Base-by-base conservation (phyloP, 2,888 invertebrate species). In the Tethea ocularis region DNA sequence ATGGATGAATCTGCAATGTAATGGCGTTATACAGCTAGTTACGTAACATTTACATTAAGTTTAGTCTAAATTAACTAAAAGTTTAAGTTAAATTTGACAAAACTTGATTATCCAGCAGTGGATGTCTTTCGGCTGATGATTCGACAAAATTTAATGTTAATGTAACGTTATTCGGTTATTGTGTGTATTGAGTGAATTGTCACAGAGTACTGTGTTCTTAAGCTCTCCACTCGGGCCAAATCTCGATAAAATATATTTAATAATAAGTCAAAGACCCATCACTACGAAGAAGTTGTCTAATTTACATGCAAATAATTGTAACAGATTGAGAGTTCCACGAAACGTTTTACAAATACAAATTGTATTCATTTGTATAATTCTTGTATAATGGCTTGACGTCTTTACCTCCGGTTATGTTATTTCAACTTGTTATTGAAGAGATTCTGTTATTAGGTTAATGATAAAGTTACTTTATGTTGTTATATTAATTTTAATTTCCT, bases 251-350 rank as follows among this genome's bases (percentile, higher is more conserved):
- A 10, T 20, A 46, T 46, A 20, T 17, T 6, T n/a, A 41, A 41
- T 41, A 41, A 6, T 5, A n/a, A 20, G 46, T n/a, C 10, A 20
- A 17, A 20, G 46, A 20, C 20, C 0, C 46, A 69, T 66, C 74
- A 75, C 75, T 72, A 77, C 76, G 79, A 71, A 74, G 75, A 82
- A 84, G 76, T 80, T 79, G 74, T 75, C 77, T 82, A 81, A 89
- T 89, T 87, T 89, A 81, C 87, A 89, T 89, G 82, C 84, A 88
- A 88, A 89, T 89, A 89, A 88, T 86, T 84, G 84, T 84, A 87
- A 83, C 87, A 88, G 86, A 87, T 88, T 87, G 87, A 80, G 78
- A 76, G 69, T 74, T 70, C 73, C 63, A 56, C 53, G 61, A 63
- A 68, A 71, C 78, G 74, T 80, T 81, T 77, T 69, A 69, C 72